Base-by-base conservation (phyloP, 1,140 invertebrate genomes). In the Glossosoma conforme region DNA sequence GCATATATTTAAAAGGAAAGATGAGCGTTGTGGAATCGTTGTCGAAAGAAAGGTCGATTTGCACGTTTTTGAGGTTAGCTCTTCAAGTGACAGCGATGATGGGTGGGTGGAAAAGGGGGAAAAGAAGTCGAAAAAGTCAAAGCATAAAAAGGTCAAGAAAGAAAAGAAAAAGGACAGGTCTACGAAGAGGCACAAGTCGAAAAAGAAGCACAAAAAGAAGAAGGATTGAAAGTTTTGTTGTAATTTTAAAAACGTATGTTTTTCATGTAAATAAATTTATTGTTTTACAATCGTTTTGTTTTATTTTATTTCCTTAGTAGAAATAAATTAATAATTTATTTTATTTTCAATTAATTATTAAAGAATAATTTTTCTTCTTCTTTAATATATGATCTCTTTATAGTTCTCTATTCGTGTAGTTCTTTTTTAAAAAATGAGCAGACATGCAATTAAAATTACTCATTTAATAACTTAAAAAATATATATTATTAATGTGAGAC, bases 31-130 rank as follows among this genome's bases (percentile, higher is more conserved):
- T 20, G 18, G 5, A 19, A 36, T 15, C 8, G 36, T 32, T 13
- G 64, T 60, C 49, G 63, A 58, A 54, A 61, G 47, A 22, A 64
- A 61, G 52, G 52, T 50, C 32, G 52, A 65, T 25, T 63, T 51
- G 44, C 51, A 60, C 4, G 47, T 44, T 11, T 45, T 42, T 14
- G 46, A 59, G 18, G 40, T 63, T 1, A 52, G 60, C 18, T 65
- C 65, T 2, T 71, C 69, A 0, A 48, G 47, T 36, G 52, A 54
- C 25, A 50, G 42, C 17, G 64, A 64, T 5, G 68, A 72, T 25
- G 43, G 68, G 65, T 75, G 72, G 72, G 67, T 75, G 0, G 70
- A 75, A 25, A 59, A 59, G 1, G 67, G 60, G 42, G 62, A 70
- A 52, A 45, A 59, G 0, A 68, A 67, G 42, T 47, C 49, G 2